These are phyloP conservation scores for Achatina immaculata DNA, from an alignment of 1,140 invertebrate species.

Conservation along the genomic window DNA sequence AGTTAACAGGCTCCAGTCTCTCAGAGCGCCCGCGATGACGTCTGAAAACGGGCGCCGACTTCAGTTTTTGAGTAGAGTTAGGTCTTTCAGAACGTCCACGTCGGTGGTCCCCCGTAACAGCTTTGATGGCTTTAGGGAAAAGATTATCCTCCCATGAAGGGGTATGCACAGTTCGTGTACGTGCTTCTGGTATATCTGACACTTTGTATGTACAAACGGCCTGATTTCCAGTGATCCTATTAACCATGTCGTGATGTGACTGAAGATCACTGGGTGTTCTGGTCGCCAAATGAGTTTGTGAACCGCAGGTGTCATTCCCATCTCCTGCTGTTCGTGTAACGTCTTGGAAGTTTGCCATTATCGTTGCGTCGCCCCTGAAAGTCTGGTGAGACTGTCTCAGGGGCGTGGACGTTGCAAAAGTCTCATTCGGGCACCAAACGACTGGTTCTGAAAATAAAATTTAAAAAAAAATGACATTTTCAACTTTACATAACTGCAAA, in stretches of 20 bases:
- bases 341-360: neutral
- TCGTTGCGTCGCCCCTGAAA: no score
- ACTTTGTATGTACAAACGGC: neutral
- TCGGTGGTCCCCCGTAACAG: neutral
- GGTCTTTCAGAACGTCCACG: neutral
- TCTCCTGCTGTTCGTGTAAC: neutral
- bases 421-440: neutral
- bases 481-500: no score
- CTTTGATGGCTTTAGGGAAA: neutral
- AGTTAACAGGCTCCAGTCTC: neutral
- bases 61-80: neutral
- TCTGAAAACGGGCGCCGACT: neutral
- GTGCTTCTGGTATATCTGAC: neutral
- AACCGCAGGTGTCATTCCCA: neutral
- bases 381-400: neutral
- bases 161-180: neutral
- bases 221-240: neutral
- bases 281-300: neutral
- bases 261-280: neutral
- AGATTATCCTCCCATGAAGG: neutral
- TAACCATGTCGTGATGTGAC: neutral
- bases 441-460: neutral
- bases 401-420: neutral
- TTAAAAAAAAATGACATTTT: no score
- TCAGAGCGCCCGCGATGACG: neutral